Base-by-base conservation (phyloP, 2,888 invertebrate genomes). In the Calliphora vomitoria region DNA sequence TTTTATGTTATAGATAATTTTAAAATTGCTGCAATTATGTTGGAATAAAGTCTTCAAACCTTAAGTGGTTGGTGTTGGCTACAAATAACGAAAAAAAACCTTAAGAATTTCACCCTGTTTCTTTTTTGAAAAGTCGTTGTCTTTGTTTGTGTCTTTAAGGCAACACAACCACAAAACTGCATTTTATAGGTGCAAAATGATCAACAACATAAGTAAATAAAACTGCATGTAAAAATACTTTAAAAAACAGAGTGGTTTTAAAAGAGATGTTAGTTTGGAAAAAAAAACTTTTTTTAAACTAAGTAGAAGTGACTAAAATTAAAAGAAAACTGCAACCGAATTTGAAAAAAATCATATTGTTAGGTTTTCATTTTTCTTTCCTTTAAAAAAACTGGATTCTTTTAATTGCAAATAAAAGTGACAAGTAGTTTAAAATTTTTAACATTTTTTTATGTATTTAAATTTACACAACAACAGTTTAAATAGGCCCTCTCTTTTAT, bases 111-210 rank as follows among this genome's bases (percentile, higher is more conserved):
- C 41, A 69, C 50, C 38, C 25, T 25, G 25, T 69, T 60, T 50
- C 53, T 50, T 1, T 25, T 41, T 20, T 15, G 11, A 47, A 47
- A 18, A 47, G 20, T 47, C 8, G 13, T 58, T 47, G 18, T 8
- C 31, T 44, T 35, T 60, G n/a, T 31, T 50, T 25, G 47, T 53
- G 20, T 44, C 31, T 68, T 68, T 20, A 68, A 60, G 74, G 60
- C 60, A 58, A 74, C 62, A 62, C 35, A 62, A 35, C 75, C 62
- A 62, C 60, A 75, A 62, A 35, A 13, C 31, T 62, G 75, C 62
- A 50, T 50, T 44, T 60, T 44, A 47, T 62, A 47, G 44, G 41
- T 74, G 41, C 38, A 72, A 58, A 41, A 41, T 44, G 6, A 41
- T 18, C 44, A 47, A 35, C 60, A 74, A 74, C 55, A 62, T 44